phyloP scores from a whole-genome alignment of 2,113 vertebrate species.

The Delphinapterus leucas region DNA sequence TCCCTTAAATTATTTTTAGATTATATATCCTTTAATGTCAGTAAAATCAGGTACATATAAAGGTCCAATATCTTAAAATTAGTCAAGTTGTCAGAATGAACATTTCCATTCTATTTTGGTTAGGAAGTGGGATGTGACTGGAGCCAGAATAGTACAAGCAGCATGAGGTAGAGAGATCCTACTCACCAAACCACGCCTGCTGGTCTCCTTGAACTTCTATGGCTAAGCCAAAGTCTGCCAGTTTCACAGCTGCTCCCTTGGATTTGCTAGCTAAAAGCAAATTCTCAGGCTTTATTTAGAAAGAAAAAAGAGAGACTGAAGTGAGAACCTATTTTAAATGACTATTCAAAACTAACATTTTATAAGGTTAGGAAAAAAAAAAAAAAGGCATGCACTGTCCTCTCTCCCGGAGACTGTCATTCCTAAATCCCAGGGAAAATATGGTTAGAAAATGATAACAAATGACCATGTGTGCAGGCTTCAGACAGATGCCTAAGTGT shows the following conservation, averaged over 20 bases:
- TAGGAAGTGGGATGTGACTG: neutral
- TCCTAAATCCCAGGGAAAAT: constrained; percentile 54
- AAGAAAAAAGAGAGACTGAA: constrained; percentile 60
- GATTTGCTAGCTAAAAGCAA: constrained; percentile 98
- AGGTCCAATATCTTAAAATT: neutral
- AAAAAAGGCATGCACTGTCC: neutral
- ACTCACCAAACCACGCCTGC: constrained; percentile 99
- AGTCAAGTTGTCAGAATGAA: neutral
- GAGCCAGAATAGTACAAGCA: neutral
- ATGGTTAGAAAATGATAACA: neutral
- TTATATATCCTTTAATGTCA: neutral
- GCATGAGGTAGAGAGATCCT: neutral
- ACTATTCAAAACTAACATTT: constrained; percentile 41
- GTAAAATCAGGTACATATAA: neutral
- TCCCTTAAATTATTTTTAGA: neutral
- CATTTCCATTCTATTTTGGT: neutral
- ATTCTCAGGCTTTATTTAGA: constrained; percentile 89
- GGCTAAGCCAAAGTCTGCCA: constrained; percentile 97
- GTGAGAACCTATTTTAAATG: constrained; percentile 69
- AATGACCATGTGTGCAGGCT: constrained; percentile 13
- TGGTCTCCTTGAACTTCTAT: constrained; percentile 99
- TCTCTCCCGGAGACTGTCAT: constrained; percentile 23
- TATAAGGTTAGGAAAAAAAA: neutral
- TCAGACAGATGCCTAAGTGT: neutral
- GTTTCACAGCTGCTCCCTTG: constrained; percentile 97